A percentile compares a stretch with the other conserved stretches of the same genome.
These are phyloP conservation scores for Porites cylindrica DNA, from an alignment of 92 coral and sea anemone species.

Conservation along the genomic window DNA sequence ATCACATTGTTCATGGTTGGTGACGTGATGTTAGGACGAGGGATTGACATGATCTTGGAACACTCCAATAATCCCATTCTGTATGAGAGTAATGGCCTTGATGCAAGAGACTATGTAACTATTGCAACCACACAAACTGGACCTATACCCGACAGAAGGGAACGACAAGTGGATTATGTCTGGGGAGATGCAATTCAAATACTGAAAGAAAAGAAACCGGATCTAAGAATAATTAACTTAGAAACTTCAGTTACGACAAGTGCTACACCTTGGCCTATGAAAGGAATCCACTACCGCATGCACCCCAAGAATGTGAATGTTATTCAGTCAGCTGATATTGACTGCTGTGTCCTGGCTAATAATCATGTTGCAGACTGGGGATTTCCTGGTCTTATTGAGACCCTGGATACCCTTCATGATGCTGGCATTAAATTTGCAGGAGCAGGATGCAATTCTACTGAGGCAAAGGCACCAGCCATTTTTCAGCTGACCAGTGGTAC, in stretches of 20 bases:
- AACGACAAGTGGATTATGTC: slow-evolving; percentile 76
- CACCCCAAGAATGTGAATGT: slow-evolving; percentile 85
- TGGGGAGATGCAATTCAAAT: slow-evolving; percentile 87
- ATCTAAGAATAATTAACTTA: slow-evolving; percentile 80
- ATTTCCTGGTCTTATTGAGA: slow-evolving; percentile 75
- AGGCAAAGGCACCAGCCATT: slow-evolving; percentile 79
- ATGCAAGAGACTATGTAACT: slow-evolving; percentile 81
- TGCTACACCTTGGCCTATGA: slow-evolving; percentile 85
- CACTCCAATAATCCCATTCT: slow-evolving; percentile 76
- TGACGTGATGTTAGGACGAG: slow-evolving; percentile 93
- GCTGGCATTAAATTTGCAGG: slow-evolving; percentile 76
- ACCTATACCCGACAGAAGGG: slow-evolving; percentile 69
- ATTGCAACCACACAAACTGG: slow-evolving; percentile 84
- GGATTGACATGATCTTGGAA: slow-evolving; percentile 86
- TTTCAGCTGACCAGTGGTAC: slow-evolving; percentile 61
- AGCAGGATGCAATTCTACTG: slow-evolving; percentile 69
- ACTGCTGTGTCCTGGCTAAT: slow-evolving; percentile 84
- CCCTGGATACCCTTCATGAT: slow-evolving; percentile 65
- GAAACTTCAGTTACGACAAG: slow-evolving; percentile 88
- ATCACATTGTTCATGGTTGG: slow-evolving; percentile 81
- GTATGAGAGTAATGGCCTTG: slow-evolving; percentile 82
- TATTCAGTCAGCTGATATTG: slow-evolving; percentile 76
- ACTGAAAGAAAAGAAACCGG: slow-evolving; percentile 77
- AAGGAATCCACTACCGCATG: slow-evolving; percentile 92
- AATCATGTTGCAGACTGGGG: slow-evolving; percentile 95